Percentiles rank a stretch among this genome's conserved stretches.
phyloP scores from a whole-genome alignment of 2,797 vertebrate species.

The Eospalax fontanierii region DNA sequence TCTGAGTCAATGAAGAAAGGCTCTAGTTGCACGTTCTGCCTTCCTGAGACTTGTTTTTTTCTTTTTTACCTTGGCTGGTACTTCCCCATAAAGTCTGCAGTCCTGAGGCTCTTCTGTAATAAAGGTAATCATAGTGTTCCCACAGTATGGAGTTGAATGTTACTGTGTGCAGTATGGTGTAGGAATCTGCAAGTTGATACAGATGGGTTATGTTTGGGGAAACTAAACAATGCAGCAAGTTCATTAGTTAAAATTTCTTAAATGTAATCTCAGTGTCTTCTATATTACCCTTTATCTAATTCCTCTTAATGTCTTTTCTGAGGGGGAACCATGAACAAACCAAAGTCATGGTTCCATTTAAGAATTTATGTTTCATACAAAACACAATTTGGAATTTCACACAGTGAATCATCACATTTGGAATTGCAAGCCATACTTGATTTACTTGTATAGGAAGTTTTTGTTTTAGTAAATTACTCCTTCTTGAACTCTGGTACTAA shows the following conservation, averaged over 20 bases:
- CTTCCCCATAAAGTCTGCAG: slow-evolving; percentile 71
- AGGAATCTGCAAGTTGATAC: background rate
- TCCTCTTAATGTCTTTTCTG: slow-evolving; percentile 50
- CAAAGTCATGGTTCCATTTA: slow-evolving; percentile 40
- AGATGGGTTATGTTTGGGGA: slow-evolving; percentile 5
- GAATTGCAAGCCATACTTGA: background rate
- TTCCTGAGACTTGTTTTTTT: slow-evolving; percentile 57
- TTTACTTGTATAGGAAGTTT: background rate
- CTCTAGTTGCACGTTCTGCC: slow-evolving; percentile 60
- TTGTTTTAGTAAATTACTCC: slow-evolving; percentile 57
- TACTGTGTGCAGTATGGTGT: slow-evolving; percentile 13
- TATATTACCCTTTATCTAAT: slow-evolving; percentile 57
- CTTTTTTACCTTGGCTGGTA: slow-evolving; percentile 37
- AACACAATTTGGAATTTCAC: slow-evolving; percentile 26
- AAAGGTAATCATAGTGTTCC: slow-evolving; percentile 69
- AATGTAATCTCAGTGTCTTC: slow-evolving; percentile 66
- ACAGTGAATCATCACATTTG: background rate
- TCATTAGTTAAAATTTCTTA: slow-evolving; percentile 47
- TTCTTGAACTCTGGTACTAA: slow-evolving; percentile 60
- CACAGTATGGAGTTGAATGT: slow-evolving; percentile 39
- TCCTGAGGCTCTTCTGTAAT: slow-evolving; percentile 65
- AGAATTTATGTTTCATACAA: slow-evolving; percentile 46
- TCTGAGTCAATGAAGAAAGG: slow-evolving; percentile 68
- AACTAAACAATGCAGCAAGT: background rate
- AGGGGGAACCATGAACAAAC: background rate